A percentile compares a stretch with the other conserved stretches of the same genome.
Evolutionary conservation across 2,797 vertebrate genomes (phyloP).

Genomic region (Pseudopleuronectes americanus): DNA sequence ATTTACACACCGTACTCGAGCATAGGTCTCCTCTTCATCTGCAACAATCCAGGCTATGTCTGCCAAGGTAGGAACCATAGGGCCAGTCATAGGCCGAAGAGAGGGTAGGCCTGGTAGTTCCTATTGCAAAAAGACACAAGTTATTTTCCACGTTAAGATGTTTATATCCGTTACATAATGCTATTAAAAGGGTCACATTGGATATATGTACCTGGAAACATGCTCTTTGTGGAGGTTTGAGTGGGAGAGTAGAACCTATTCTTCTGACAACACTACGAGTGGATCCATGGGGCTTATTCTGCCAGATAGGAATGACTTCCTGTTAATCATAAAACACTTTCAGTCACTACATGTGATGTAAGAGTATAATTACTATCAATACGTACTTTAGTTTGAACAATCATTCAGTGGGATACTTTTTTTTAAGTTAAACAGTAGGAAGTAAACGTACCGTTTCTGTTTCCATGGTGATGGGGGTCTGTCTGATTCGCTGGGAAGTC

Average conservation of each 20-base stretch:
- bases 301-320: conserved; percentile 97
- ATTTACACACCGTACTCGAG: conserved; percentile 91
- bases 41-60: conserved; percentile 98
- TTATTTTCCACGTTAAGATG: not conserved
- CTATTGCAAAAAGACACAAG: conserved; percentile 70
- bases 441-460: conserved; percentile 82
- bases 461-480: conserved; percentile 82
- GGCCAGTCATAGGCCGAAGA: conserved; percentile 86
- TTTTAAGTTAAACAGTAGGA: not conserved
- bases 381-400: not conserved
- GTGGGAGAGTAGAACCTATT: conserved; percentile 95
- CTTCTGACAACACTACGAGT: conserved; percentile 95
- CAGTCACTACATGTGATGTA: not conserved
- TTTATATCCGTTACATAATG: not conserved
- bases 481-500: conserved; percentile 48
- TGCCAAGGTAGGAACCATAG: conserved; percentile 93
- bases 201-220: conserved; percentile 89
- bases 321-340: conserved; percentile 39
- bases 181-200: not conserved
- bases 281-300: conserved; percentile 96
- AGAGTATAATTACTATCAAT: not conserved
- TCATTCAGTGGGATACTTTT: not conserved
- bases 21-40: conserved; percentile 97
- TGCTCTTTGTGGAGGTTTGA: conserved; percentile 93
- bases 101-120: conserved; percentile 89